Evolutionary conservation across 1,140 invertebrate species (phyloP), one percentile per base, ranked within the genome.

Genomic region (Cepaea nemoralis): DNA sequence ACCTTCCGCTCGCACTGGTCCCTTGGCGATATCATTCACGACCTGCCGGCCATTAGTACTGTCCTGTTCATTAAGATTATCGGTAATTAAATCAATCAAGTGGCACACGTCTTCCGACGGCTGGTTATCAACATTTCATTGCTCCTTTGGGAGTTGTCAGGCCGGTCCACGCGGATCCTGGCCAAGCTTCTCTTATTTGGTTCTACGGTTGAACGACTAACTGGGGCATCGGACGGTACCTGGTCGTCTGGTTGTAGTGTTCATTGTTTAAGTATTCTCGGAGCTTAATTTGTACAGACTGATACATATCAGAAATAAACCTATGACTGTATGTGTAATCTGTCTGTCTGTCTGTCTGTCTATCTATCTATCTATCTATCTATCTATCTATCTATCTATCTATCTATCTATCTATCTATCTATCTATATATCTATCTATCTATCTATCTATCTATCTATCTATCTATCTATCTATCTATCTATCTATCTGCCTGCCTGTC

Each of bases 271-370:
- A n/a, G n/a, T n/a, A n/a, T n/a, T n/a, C n/a, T n/a, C n/a, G n/a
- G n/a, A n/a, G n/a, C n/a, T n/a, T n/a, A n/a, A n/a, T n/a, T n/a
- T n/a, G n/a, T n/a, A n/a, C n/a, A n/a, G n/a, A n/a, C n/a, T n/a
- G n/a, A n/a, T n/a, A n/a, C n/a, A n/a, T n/a, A n/a, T n/a, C n/a
- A n/a, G n/a, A n/a, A n/a, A n/a, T n/a, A n/a, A n/a, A n/a, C n/a
- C n/a, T n/a, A n/a, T 67, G 24, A 19, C 45, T 12, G 45, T 12
- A 48, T 48, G 45, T 12, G 45, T 48, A 48, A 67, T 67, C 63
- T 67, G 63, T 67, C 63, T 67, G 63, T 67, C 63, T 67, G 63
- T 48, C n/a, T n/a, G n/a, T n/a, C n/a, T n/a, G n/a, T n/a, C n/a
- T n/a, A n/a, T n/a, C n/a, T n/a, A n/a, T n/a, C 45, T 48, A 19